These are phyloP conservation scores for Stictonetta naevosa DNA, from an alignment of 2,113 vertebrate genomes.

Conservation along the genomic window DNA sequence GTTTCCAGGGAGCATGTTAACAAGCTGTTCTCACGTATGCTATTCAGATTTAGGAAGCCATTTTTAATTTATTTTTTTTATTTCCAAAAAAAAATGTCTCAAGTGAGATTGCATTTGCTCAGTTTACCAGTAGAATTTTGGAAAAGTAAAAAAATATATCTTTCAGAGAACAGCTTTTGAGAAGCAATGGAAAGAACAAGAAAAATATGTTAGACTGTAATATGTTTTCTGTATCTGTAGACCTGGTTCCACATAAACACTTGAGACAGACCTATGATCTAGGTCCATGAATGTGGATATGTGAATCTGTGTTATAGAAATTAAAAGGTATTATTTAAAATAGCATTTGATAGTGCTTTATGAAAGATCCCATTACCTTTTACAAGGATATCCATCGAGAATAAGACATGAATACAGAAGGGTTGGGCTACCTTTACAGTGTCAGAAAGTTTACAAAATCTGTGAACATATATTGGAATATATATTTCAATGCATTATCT, in stretches of 20 bases:
- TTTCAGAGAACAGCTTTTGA: background rate
- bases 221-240: background rate
- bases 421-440: background rate
- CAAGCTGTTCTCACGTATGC: background rate
- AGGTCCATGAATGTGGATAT: background rate
- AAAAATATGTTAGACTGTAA: background rate
- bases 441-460: background rate
- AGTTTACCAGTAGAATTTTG: background rate
- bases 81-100: background rate
- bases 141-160: background rate
- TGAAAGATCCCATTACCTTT: background rate
- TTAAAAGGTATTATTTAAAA: background rate
- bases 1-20: background rate
- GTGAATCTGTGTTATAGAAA: background rate
- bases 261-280: background rate
- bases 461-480: background rate
- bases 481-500: background rate
- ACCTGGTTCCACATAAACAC: background rate
- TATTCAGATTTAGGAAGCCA: background rate
- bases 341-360: background rate
- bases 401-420: background rate
- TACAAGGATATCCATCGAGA: background rate
- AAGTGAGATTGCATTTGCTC: background rate
- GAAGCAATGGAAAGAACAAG: background rate
- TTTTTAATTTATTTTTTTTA: background rate